phyloP scores from a whole-genome alignment of 23 tunicate genomes.

The Halocynthia roretzi region DNA sequence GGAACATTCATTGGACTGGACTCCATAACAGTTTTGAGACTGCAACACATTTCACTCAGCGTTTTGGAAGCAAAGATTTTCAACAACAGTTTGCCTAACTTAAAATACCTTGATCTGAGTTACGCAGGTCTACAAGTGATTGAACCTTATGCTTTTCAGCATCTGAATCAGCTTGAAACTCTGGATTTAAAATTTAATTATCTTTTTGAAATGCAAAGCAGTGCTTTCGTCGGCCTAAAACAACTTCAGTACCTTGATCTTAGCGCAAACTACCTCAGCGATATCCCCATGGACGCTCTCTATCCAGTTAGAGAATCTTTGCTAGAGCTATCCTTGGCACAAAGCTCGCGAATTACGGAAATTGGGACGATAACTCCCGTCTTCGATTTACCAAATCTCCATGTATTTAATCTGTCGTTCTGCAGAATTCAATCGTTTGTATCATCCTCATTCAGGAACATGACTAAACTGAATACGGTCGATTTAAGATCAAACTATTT shows the following conservation, averaged over 20 bases:
- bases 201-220: not conserved
- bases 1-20: not conserved
- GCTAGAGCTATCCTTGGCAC: not conserved
- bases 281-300: conserved; percentile 15
- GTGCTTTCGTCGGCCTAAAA: conserved; percentile 2
- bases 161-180: not conserved
- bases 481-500: conserved; percentile 3
- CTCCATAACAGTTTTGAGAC: not conserved
- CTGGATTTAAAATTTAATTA: not conserved
- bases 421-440: not conserved
- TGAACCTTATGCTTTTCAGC: not conserved
- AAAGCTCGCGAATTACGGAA: not conserved
- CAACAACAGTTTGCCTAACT: not conserved
- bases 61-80: not conserved
- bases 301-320: conserved; percentile 2
- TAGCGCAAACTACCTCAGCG: not conserved
- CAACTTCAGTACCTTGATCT: not conserved
- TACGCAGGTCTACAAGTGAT: not conserved
- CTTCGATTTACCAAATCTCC: conserved; percentile 4
- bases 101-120: not conserved
- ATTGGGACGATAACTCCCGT: conserved; percentile 2
- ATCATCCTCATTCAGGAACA: not conserved
- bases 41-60: not conserved
- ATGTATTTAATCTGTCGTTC: conserved; percentile 1
- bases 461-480: conserved; percentile 10